These are phyloP conservation scores for Pseudocheirus occidentalis DNA, from an alignment of 2,797 vertebrate genomes.

Conservation along the genomic window DNA sequence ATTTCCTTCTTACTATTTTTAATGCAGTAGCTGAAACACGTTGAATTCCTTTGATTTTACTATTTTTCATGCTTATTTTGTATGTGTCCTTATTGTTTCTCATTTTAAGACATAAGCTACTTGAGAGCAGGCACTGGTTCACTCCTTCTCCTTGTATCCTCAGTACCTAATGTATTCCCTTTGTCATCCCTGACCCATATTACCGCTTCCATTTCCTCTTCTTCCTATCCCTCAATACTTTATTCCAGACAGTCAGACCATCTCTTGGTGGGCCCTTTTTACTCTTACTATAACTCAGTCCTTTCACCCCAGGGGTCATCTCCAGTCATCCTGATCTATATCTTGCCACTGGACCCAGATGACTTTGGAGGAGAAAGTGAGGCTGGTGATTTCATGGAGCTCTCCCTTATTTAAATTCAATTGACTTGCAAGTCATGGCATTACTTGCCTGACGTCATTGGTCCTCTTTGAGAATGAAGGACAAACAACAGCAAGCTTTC, in stretches of 20 bases:
- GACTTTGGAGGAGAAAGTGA: too few relatives aligned
- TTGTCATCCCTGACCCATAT: neutral
- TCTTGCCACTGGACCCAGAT: too few relatives aligned
- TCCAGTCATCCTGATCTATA: too few relatives aligned
- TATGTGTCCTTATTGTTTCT: neutral
- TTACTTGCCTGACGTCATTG: too few relatives aligned
- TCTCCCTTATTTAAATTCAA: too few relatives aligned
- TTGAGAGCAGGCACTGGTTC: neutral
- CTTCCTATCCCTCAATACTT: neutral
- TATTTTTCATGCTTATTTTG: neutral
- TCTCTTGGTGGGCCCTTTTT: neutral
- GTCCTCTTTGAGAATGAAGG: too few relatives aligned
- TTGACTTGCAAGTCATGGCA: too few relatives aligned
- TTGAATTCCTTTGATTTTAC: neutral
- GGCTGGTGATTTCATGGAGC: too few relatives aligned
- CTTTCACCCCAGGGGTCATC: too few relatives aligned
- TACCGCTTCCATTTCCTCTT: neutral
- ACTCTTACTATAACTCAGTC: neutral
- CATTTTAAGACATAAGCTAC: neutral
- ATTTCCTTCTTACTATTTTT: neutral
- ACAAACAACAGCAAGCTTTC: too few relatives aligned
- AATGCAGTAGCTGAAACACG: neutral
- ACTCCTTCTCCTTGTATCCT: neutral
- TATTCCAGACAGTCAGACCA: neutral
- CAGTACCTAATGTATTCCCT: neutral